Evolutionary conservation across 2,113 vertebrate species (phyloP).

Genomic region (Benitochromis conjunctus): DNA sequence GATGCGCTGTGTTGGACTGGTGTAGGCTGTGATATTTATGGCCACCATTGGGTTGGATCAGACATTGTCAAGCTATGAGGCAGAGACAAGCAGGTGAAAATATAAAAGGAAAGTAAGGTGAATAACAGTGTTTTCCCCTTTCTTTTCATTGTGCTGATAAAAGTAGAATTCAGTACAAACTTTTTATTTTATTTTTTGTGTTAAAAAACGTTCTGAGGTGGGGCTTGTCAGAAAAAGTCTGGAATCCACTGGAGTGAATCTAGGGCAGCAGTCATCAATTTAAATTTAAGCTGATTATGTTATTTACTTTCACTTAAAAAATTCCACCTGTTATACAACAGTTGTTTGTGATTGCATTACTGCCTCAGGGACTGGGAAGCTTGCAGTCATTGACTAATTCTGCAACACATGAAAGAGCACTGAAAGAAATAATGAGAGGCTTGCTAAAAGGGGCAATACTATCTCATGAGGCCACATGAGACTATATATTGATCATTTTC

Average conservation of each 20-base stretch:
- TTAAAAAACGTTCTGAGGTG: accelerated
- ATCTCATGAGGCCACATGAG: neutral
- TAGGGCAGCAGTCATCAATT: neutral
- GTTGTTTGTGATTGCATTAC: neutral
- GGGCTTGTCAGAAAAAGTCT: accelerated
- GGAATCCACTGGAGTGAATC: neutral
- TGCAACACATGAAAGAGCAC: neutral
- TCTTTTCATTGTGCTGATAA: neutral
- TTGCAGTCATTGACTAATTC: neutral
- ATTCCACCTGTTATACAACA: neutral
- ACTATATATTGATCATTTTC: neutral
- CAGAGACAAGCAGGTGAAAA: neutral
- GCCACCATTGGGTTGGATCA: neutral
- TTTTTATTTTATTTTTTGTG: neutral
- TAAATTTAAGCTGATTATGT: neutral
- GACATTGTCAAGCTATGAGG: neutral
- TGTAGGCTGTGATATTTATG: neutral
- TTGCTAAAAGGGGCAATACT: accelerated
- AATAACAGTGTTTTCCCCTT: accelerated
- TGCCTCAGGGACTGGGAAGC: neutral
- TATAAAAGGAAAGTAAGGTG: neutral
- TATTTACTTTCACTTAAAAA: neutral
- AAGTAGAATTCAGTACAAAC: neutral
- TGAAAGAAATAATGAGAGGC: neutral
- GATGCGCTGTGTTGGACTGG: neutral